Evolutionary conservation across 2,113 vertebrate species (phyloP), one percentile per base, ranked within the genome.

Genomic region (Boleophthalmus pectinirostris): DNA sequence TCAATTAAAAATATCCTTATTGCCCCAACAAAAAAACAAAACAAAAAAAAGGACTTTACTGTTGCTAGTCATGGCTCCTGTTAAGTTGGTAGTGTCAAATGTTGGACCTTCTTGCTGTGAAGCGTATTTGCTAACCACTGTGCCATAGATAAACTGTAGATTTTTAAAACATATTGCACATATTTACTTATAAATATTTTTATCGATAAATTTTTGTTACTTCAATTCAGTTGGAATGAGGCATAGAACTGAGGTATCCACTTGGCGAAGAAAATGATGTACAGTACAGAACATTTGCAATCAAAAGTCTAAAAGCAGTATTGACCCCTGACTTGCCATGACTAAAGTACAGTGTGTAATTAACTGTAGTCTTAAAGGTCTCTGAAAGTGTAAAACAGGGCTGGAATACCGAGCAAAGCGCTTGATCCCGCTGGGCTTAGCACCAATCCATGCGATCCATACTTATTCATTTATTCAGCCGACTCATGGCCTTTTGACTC

Each of bases 351-450:
- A 63, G 82, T 74, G 68, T 84, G 85, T 89, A 91, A 90, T 91
- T 89, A 91, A 88, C 87, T 90, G 88, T 78, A 85, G 78, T 72
- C 73, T 88, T 85, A 88, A 85, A 86, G 73, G 69, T 85, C 85
- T 77, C 64, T 57, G 78, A 85, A 80, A 88, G 86, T 79, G 81
- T 88, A 85, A 88, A 77, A 82, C 75, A 67, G 69, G 68, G 72
- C 51, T 58, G 85, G 82, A 87, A 89, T 89, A 82, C 86, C 83
- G 82, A 88, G 82, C 82, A 84, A 89, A 84, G 73, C 60, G 68
- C 78, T 79, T 81, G 21, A 87, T 87, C 85, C 85, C 85, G 69
- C 73, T 73, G 77, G 89, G 73, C 70, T 85, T 71, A 61, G 65
- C 69, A 49, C 78, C 80, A 75, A 82, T 90, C 80, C 58, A 83